Evolutionary conservation across 2,797 vertebrate species (phyloP), one percentile per base, ranked within the genome.

Genomic region (Perodicticus potto): DNA sequence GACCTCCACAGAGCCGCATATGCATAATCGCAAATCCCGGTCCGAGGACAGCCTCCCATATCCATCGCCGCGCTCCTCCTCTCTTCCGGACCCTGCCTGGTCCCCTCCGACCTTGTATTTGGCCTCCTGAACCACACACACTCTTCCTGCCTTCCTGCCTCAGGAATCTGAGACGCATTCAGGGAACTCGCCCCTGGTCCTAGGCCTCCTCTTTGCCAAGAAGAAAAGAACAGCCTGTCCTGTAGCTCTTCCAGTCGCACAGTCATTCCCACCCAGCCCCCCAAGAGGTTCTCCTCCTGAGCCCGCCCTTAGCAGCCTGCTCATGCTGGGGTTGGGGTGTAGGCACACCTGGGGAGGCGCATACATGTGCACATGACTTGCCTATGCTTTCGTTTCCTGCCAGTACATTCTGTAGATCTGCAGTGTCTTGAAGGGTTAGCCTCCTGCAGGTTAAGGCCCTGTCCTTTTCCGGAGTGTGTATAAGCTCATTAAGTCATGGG

Each of bases 1-100:
- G 53, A 17, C 20, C 0, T 37, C 6, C 25, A 0, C 12, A 0
- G 32, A n/a, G 57, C 34, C 1, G 0, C 1, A 43, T 12, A 16
- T 6, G 29, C 67, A 0, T 25, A 16, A 27, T 53, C n/a, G 37
- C 37, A 10, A 82, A 11, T 27, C 29, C 49, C 34, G 0, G 34
- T 40, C 53, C 70, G 0, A 37, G 59, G 37, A 32, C 88, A 12
- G 72, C 23, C 34, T 70, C 32, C 43, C 45, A 1, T 34, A 45
- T 49, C 2, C 40, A 12, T 17, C 7, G 57, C 69, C 6, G 2
- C 27, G 14, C 70, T 43, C 32, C 6, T 43, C 9, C 67, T 53
- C 65, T 23, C 14, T 32, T n/a, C 67, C 34, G 45, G 45, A 84
- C 63, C 91, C 67, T 7, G 40, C 63, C 9, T 23, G 8, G 5